Percentiles rank a stretch among this genome's conserved stretches.
Evolutionary conservation across 2,888 invertebrate genomes (phyloP).

Genomic region (Lasioglossum leucozonium): DNA sequence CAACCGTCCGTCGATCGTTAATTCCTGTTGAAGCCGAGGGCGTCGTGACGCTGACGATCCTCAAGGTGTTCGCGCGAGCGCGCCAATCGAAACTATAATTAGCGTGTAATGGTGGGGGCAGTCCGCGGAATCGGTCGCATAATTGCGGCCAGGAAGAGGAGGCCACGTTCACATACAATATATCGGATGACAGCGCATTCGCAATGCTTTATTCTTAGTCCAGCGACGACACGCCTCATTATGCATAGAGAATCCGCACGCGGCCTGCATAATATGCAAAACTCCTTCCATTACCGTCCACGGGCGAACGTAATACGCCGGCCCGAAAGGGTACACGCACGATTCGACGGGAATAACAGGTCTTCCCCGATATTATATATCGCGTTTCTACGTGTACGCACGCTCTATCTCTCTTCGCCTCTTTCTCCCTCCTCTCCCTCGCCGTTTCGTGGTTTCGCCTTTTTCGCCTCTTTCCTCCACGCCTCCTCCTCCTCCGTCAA

Average conservation of each 20-base stretch:
- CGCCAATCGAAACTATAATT: constrained; percentile 57
- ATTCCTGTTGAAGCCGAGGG: neutral
- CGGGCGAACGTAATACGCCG: constrained; percentile 70
- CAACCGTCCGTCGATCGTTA: neutral
- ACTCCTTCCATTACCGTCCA: constrained; percentile 82
- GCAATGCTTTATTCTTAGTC: constrained; percentile 81
- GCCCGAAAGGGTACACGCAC: constrained; percentile 59
- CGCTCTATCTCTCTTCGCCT: neutral
- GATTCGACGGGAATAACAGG: constrained; percentile 60
- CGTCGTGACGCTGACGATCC: neutral
- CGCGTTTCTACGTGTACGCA: constrained; percentile 10
- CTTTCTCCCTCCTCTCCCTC: neutral
- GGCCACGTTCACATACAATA: constrained; percentile 65
- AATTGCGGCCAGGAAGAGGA: constrained; percentile 65
- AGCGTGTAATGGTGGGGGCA: constrained; percentile 21
- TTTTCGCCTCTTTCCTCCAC: constrained; percentile 23
- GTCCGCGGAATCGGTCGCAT: constrained; percentile 50
- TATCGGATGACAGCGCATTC: constrained; percentile 73
- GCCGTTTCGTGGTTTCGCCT: constrained; percentile 19
- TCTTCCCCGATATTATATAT: constrained; percentile 46
- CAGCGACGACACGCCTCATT: constrained; percentile 82
- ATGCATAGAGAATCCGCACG: constrained; percentile 83
- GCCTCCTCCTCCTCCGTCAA: constrained; percentile 9
- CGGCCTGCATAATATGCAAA: constrained; percentile 84
- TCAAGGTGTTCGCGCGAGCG: constrained; percentile 20